phyloP scores from a whole-genome alignment of 2,888 invertebrate species.

The Tetragonisca angustula region DNA sequence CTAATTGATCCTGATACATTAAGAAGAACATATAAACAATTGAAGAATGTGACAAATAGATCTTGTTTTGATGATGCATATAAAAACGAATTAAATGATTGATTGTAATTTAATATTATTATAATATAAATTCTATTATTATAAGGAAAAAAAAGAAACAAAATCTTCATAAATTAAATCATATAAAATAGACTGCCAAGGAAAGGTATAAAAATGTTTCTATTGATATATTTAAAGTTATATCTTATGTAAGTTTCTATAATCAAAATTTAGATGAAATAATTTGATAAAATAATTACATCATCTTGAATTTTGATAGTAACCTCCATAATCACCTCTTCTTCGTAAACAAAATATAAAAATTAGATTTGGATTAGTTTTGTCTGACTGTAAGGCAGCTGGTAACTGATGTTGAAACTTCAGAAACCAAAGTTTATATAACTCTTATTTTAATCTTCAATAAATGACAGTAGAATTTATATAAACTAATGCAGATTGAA shows the following conservation, averaged over 20 bases:
- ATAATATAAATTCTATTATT: neutral
- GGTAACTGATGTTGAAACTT: too few relatives aligned
- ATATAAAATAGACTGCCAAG: neutral
- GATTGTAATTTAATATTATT: neutral
- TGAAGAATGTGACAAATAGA: slow-evolving; percentile 36
- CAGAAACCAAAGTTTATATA: neutral
- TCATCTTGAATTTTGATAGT: too few relatives aligned
- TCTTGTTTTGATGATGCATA: slow-evolving; percentile 48
- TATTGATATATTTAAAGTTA: neutral
- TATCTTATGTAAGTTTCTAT: too few relatives aligned
- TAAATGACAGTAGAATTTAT: neutral
- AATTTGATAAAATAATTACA: too few relatives aligned
- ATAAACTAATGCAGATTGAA: neutral
- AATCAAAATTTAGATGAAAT: too few relatives aligned
- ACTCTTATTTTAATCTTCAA: neutral
- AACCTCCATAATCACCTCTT: too few relatives aligned
- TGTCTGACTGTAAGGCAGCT: too few relatives aligned
- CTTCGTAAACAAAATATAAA: too few relatives aligned
- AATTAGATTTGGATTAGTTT: too few relatives aligned
- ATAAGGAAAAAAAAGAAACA: neutral
- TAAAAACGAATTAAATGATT: slow-evolving; percentile 16
- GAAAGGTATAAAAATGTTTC: neutral
- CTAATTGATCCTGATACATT: slow-evolving; percentile 74
- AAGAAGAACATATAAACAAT: slow-evolving; percentile 37
- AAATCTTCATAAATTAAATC: neutral